Evolutionary conservation across 2,797 vertebrate species (phyloP), one percentile per base, ranked within the genome.

Genomic region (Syngnathus acus): DNA sequence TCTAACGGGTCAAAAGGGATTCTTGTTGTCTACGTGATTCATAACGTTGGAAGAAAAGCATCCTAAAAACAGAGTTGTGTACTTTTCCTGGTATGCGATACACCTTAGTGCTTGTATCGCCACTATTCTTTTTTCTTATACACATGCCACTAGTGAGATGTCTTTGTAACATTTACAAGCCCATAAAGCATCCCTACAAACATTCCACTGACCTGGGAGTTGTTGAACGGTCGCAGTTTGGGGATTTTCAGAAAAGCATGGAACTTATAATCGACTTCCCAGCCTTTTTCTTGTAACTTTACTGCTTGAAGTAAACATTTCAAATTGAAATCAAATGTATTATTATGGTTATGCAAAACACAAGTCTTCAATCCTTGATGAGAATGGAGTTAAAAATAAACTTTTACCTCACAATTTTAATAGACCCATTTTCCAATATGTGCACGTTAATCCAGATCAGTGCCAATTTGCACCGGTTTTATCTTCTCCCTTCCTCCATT

Each of bases 111-210:
- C 26, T 37, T 37, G 26, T 26, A 16, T 32, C 55, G 55, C 55
- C 32, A 37, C 26, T 16, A 57, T 17, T 32, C 17, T 37, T 26
- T 57, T 37, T 57, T 21, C 26, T 57, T 57, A 14, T 37, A 57
- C 38, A 57, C 55, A 57, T 57, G 32, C 26, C 55, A 57, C 55
- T 17, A 57, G 55, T 57, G 55, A 57, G 37, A 57, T 37, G 55
- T 57, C 14, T 57, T 57, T 57, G 37, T 37, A 57, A 57, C 55
- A 57, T 57, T 57, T 57, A 57, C 26, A 57, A 19, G 55, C 55
- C 55, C 55, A 57, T 57, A 57, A 57, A 57, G 32, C 55, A 57
- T 37, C 14, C 55, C 55, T 37, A 57, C 55, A 57, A 57, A 57
- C 55, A 57, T 57, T 57, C 55, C 55, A 38, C 13, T 57, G 55